Evolutionary conservation across 1,140 invertebrate species (phyloP).

Genomic region (Holcopasites calliopsidis): DNA sequence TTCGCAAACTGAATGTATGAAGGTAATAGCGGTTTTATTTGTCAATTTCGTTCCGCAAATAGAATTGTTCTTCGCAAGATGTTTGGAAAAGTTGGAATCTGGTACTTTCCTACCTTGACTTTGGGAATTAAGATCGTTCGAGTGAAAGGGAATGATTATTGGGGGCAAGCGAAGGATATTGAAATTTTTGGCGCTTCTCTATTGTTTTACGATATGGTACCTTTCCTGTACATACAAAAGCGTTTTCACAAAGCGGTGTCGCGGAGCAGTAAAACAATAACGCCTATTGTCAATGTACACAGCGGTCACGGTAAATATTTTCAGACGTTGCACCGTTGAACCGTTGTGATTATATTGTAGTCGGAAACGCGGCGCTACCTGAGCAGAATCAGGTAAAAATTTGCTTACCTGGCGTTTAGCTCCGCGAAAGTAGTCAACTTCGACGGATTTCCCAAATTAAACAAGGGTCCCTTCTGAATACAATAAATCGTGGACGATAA

Average conservation of each 20-base stretch:
- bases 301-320: slow-evolving; percentile 14
- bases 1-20: no score
- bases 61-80: no score
- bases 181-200: background rate
- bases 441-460: no score
- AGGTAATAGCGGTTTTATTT: no score
- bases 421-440: background rate
- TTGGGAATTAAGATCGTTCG: no score
- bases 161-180: no score
- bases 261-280: background rate
- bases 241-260: background rate
- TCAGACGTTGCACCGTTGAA: background rate
- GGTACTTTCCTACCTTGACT: no score
- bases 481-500: no score
- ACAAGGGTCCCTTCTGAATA: no score
- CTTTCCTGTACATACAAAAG: background rate
- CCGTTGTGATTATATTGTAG: background rate
- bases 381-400: background rate
- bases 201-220: background rate
- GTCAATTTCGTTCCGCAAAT: no score
- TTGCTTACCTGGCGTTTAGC: background rate
- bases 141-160: background rate
- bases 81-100: no score
- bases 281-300: background rate
- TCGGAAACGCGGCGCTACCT: background rate